Conservation (phyloP, 2,113 vertebrate genomes). For the Actinemys pallida region DNA sequence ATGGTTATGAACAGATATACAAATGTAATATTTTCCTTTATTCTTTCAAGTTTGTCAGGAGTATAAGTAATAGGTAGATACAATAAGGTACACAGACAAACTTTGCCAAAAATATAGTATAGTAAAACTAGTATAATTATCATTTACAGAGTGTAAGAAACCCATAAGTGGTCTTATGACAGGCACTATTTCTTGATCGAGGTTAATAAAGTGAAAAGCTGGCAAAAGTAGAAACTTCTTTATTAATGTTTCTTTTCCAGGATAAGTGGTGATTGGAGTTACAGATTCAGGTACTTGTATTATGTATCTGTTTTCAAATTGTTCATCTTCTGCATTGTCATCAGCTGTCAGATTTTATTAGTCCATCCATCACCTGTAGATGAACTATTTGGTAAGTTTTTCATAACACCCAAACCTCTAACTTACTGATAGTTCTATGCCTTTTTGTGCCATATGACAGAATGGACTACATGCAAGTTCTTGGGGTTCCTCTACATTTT, state of each 20-base stretch:
- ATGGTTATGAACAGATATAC: neutral
- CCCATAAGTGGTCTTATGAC: neutral
- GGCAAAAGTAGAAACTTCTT: neutral
- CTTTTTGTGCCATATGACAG: neutral
- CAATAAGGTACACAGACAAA: neutral
- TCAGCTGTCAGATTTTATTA: neutral
- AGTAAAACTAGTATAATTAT: fast-evolving
- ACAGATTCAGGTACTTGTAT: fast-evolving
- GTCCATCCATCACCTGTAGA: neutral
- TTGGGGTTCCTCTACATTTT: neutral
- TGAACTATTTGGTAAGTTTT: neutral
- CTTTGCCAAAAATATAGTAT: neutral
- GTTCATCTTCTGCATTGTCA: conserved; percentile 21
- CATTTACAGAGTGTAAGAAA: neutral
- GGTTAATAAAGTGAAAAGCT: neutral
- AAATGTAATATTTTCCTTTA: neutral
- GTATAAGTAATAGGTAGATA: neutral
- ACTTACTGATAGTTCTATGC: neutral
- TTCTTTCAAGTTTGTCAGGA: neutral
- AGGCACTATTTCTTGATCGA: neutral
- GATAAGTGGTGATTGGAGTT: neutral
- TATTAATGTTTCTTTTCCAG: neutral
- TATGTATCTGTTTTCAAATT: neutral
- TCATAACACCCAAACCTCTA: neutral
- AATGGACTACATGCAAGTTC: conserved; percentile 6